phyloP scores from a whole-genome alignment of 1,140 invertebrate species.

The Heliconius himera region DNA sequence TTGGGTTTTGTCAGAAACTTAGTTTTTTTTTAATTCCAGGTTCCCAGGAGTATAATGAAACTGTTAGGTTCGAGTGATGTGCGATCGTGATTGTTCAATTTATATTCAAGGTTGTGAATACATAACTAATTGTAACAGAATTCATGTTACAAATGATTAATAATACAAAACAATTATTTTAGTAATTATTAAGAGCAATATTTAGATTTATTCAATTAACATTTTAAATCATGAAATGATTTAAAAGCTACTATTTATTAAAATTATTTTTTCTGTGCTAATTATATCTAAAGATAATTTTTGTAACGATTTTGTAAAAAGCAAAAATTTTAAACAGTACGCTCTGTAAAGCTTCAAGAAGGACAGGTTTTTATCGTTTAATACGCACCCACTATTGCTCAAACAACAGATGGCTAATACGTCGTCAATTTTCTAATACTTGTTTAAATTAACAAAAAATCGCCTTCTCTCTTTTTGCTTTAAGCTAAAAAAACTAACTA shows the following conservation, averaged over 20 bases:
- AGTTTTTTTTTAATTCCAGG: background rate
- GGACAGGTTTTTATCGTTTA: constrained; percentile 10
- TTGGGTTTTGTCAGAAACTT: background rate
- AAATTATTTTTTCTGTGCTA: background rate
- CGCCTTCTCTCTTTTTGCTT: background rate
- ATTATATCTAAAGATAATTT: background rate
- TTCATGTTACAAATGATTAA: constrained; percentile 5
- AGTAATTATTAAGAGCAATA: background rate
- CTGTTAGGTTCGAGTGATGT: constrained; percentile 16
- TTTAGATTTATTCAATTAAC: background rate
- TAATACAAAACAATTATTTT: constrained; percentile 1
- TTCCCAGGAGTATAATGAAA: too few relatives aligned
- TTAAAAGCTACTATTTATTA: background rate
- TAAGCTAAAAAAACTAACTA: too few relatives aligned
- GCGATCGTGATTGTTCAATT: constrained; percentile 48
- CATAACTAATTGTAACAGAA: constrained; percentile 29
- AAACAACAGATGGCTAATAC: constrained; percentile 1
- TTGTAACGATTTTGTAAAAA: background rate
- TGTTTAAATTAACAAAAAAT: background rate
- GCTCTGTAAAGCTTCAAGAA: constrained; percentile 1
- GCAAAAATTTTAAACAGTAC: background rate
- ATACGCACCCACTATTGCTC: background rate
- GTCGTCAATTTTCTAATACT: constrained; percentile 5
- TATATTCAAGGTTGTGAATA: constrained; percentile 48
- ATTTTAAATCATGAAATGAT: background rate